phyloP scores from a whole-genome alignment of 92 coral and sea anemone species.

The Zoanthus sansibaricus region DNA sequence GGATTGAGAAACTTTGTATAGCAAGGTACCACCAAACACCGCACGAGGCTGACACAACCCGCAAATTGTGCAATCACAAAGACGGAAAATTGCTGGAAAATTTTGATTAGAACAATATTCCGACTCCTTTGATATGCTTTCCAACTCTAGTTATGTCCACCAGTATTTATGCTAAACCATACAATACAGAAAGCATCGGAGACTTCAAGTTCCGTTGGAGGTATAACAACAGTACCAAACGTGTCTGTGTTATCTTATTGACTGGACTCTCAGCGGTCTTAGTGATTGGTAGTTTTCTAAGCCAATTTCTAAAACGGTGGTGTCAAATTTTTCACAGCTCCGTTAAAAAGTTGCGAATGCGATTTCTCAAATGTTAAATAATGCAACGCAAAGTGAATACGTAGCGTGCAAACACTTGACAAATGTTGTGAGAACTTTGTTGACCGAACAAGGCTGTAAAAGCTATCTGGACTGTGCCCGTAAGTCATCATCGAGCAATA shows the following conservation, averaged over 20 bases:
- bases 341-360: background rate
- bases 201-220: background rate
- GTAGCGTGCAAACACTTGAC: background rate
- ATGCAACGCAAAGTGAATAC: background rate
- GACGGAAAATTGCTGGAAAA: conserved; percentile 16
- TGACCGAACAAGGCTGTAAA: conserved; percentile 33
- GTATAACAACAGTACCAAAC: background rate
- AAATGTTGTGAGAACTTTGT: conserved; percentile 7
- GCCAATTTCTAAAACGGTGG: background rate
- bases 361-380: too few relatives aligned
- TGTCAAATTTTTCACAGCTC: background rate
- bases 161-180: conserved; percentile 1
- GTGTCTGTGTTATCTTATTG: background rate
- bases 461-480: conserved; percentile 22
- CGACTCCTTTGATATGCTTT: background rate
- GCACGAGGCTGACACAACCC: background rate
- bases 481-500: conserved; percentile 18
- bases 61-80: conserved; percentile 8
- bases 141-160: background rate
- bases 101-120: background rate
- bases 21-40: background rate
- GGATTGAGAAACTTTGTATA: background rate
- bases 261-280: background rate
- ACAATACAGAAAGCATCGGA: background rate
- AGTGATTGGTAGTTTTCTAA: background rate